Base-by-base conservation (phyloP, 2,888 invertebrate genomes). In the Argyresthia albistria region DNA sequence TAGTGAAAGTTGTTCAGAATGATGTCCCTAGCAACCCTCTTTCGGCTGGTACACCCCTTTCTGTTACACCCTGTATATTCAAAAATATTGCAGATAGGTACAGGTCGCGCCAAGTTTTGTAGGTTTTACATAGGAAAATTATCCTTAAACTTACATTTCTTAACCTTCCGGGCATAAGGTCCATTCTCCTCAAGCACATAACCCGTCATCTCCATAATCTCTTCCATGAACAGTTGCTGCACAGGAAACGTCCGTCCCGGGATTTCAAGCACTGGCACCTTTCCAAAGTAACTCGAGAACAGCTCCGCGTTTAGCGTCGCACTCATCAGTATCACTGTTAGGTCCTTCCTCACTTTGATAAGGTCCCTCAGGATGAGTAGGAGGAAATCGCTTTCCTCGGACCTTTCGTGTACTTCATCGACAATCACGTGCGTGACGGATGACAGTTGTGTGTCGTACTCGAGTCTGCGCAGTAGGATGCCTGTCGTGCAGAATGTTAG, bases 401-500 rank as follows among this genome's bases (percentile, higher is more conserved):
- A 95, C 52, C 98, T 88, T 73, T 98, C 97, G 68, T 98, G 98
- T 0, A 98, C 95, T 81, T 98, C 98, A 72, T 98, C 98, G 0
- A 95, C 93, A 56, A 95, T 90, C 8, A 95, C 82, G 69, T 98
- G 97, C 0, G 96, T 94, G 0, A 97, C 93, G 1, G 92, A 91
- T 35, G 90, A 88, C 35, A 97, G 73, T 8, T 91, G 83, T 0
- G 93, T 92, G 67, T 97, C 96, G 43, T 93, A 91, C 62, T 95
- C 93, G 46, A 98, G 77, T 50, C 96, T 90, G 46, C 97, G 89
- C 45, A 98, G 75, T 50, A 98, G 76, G 50, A 98, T 97, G 51
- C 98, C 98, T 1, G 95, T 97, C 0, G 98, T 98, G 70, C 98
- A 98, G 78, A 97, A 98, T 3, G 93, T 94, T 11, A 98, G 83